These are phyloP conservation scores for Chrysoperla carnea DNA, from an alignment of 1,140 invertebrate genomes.

Conservation along the genomic window DNA sequence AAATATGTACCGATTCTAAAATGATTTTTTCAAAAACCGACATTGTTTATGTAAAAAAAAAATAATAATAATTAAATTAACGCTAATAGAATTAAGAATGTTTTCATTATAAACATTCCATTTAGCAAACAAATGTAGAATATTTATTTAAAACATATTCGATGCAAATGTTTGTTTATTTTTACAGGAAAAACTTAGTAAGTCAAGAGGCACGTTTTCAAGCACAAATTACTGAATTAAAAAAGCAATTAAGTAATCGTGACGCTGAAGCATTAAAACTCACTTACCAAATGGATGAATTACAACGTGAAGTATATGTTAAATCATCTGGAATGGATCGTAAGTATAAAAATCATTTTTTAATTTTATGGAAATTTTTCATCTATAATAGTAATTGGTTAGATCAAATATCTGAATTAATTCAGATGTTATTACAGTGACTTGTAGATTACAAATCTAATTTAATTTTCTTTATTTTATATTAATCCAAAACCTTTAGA, in stretches of 20 bases:
- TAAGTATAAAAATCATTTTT: slow-evolving; percentile 16
- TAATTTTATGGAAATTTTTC: background rate
- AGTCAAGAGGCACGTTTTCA: slow-evolving; percentile 31
- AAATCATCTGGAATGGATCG: slow-evolving; percentile 35
- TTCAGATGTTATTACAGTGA: background rate
- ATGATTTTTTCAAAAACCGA: too few species aligned
- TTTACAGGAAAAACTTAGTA: slow-evolving; percentile 28
- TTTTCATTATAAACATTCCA: too few species aligned
- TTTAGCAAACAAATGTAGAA: too few species aligned
- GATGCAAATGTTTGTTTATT: background rate
- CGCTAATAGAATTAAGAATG: too few species aligned
- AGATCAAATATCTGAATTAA: background rate
- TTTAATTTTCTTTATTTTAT: background rate
- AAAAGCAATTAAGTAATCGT: slow-evolving; percentile 24
- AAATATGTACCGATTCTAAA: too few species aligned
- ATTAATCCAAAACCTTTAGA: background rate
- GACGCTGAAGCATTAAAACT: slow-evolving; percentile 31
- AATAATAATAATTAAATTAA: too few species aligned
- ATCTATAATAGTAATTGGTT: background rate
- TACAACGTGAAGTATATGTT: slow-evolving; percentile 29
- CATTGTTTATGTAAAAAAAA: too few species aligned
- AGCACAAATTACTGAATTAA: slow-evolving; percentile 29
- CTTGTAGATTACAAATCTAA: background rate
- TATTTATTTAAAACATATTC: too few species aligned
- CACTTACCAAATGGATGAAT: slow-evolving; percentile 28